Evolutionary conservation across 1,140 invertebrate species (phyloP), one percentile per base, ranked within the genome.

Genomic region (Trypoxylus dichotomus): DNA sequence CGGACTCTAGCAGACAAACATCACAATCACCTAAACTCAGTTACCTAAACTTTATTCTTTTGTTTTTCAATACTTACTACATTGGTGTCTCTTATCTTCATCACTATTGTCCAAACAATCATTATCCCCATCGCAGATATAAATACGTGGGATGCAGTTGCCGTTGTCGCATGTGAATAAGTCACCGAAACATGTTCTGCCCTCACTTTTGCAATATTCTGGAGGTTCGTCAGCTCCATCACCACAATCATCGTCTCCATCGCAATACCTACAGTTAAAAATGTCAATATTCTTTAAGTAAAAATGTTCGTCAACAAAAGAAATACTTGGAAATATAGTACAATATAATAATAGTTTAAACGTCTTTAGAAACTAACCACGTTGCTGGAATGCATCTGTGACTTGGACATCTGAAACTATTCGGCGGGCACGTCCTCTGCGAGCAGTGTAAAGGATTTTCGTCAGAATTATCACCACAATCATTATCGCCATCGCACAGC

Each of bases 121-220:
- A 84, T 97, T 95, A 84, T 97, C 95, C 0, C 96, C 96, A 85
- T 99, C 97, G 84, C 98, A 99, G n/a, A 98, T 96, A 86, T 99
- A 99, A 78, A 96, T 97, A 78, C 95, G 89, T 0, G 96, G 96
- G 79, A 99, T 97, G 85, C 98, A 99, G 83, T 97, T 98, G 6
- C 97, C 97, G 87, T 98, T 98, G 82, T 96, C 95, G 83, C 98
- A 99, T 0, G 96, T 97, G 83, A 98, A 98, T 0, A 97, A 87
- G 86, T 98, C 96, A 0, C 96, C 95, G 81, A 97, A 97, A 84
- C 97, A 99, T 0, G 96, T 98, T 80, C 96, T 90, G n/a, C 95
- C 96, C 85, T 97, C 96, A 15, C 94, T 95, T 82, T 96, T 95
- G 83, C 96, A 98, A 85, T 97, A 97, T 82, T 94, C 94, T 81